Base-by-base conservation (phyloP, 2,797 vertebrate genomes). In the Scomberomorus guttatus region DNA sequence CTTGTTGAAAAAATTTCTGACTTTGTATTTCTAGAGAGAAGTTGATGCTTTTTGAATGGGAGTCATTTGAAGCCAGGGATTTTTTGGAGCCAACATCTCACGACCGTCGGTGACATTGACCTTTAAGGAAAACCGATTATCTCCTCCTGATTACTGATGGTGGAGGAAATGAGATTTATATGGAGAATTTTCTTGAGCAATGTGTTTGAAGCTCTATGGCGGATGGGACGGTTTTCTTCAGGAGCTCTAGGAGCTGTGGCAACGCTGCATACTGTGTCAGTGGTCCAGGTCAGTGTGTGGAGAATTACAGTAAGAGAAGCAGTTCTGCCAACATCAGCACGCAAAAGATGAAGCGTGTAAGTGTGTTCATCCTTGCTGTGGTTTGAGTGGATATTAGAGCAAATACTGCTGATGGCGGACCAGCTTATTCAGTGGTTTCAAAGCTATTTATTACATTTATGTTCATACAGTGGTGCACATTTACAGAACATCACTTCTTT, bases 261-360 rank as follows among this genome's bases (percentile, higher is more conserved):
- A 25, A 13, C 1, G 6, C 24, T 72, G 60, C 51, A 58, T 13
- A 22, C 32, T 65, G 27, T 61, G 50, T 71, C 58, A 37, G n/a
- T 44, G 68, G 29, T 46, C 46, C 56, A 79, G 68, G 68, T 77
- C 61, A 73, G 77, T 25, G 44, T 73, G 54, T 27, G 57, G 25
- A 68, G 54, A 65, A 55, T 46, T 57, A 66, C 54, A 37, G 54
- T 60, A 20, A 32, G 20, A 51, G 48, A 52, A 46, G 25, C 17
- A 57, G n/a, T 79, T 79, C 25, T 83, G 68, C 39, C 58, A 54
- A 58, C 81, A 60, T 88, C 82, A 66, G 89, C 74, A 69, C 2
- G 11, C 57, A 58, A 25, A 58, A 58, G 78, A 75, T 73, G 32
- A 71, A 60, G 52, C 39, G 56, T 72, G 73, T 79, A 42, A 44